phyloP scores from a whole-genome alignment of 2,113 vertebrate species.

The Anguilla rostrata region DNA sequence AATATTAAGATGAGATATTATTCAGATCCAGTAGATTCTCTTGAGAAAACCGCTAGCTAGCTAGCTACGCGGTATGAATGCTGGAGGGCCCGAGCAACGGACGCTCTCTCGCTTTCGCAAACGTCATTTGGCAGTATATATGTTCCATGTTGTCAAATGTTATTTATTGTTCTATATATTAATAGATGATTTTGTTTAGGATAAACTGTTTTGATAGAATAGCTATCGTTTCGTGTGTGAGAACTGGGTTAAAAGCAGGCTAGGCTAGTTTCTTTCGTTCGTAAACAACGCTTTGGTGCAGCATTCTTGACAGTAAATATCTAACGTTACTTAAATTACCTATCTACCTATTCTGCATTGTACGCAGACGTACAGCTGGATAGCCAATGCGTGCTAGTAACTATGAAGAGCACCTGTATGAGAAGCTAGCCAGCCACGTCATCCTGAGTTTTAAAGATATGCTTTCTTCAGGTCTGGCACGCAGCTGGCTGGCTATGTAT shows the following conservation, averaged over 20 bases:
- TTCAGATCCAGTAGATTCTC: background rate
- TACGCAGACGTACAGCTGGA: background rate
- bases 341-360: background rate
- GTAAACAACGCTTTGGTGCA: background rate
- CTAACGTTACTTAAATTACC: background rate
- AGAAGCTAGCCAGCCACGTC: background rate
- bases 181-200: too few relatives aligned
- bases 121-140: background rate
- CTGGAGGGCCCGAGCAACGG: conserved; percentile 15
- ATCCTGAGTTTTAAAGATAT: background rate
- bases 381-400: background rate
- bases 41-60: background rate
- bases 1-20: background rate
- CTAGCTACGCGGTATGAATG: background rate
- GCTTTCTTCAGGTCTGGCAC: background rate
- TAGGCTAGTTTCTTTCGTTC: background rate
- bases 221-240: too few relatives aligned
- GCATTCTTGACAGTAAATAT: background rate
- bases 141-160: too few relatives aligned
- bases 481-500: background rate
- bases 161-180: too few relatives aligned
- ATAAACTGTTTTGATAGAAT: too few relatives aligned
- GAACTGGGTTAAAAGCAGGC: background rate
- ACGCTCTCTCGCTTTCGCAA: background rate
- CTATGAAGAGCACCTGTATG: background rate